These are phyloP conservation scores for Monopterus albus DNA, from an alignment of 2,113 vertebrate species.

Conservation along the genomic window DNA sequence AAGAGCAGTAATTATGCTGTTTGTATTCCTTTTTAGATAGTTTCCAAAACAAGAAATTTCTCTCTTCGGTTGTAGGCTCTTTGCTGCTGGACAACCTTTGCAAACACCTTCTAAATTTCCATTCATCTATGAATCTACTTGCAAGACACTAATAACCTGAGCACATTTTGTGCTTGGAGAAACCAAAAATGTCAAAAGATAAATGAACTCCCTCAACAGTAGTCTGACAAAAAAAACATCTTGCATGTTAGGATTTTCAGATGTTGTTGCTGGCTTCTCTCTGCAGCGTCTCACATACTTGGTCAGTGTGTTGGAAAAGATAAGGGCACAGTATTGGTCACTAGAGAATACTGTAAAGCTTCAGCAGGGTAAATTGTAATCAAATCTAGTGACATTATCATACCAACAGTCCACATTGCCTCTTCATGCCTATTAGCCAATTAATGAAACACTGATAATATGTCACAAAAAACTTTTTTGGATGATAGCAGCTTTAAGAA, in stretches of 20 bases:
- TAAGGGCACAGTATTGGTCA: not conserved
- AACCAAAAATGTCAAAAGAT: not conserved
- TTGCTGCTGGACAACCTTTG: not conserved
- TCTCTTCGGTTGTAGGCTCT: too few species aligned
- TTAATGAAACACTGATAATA: constrained; percentile 16
- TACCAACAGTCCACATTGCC: constrained; percentile 1
- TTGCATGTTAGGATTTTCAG: constrained; percentile 14
- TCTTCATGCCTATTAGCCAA: not conserved
- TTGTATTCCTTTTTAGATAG: too few species aligned
- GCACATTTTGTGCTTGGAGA: not conserved
- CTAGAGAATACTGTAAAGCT: not conserved
- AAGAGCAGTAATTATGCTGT: not conserved
- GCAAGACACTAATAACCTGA: not conserved
- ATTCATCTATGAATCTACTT: not conserved
- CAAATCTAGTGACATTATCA: not conserved
- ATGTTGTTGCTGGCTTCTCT: not conserved
- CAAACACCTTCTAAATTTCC: not conserved
- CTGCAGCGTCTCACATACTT: constrained; percentile 8
- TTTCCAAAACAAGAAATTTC: too few species aligned
- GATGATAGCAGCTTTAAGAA: constrained; percentile 35
- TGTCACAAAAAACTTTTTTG: constrained; percentile 12
- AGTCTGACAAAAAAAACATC: constrained; percentile 30
- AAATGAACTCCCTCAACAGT: constrained; percentile 4
- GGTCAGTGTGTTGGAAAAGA: constrained; percentile 5
- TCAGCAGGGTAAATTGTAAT: not conserved